phyloP scores from a whole-genome alignment of 2,888 invertebrate species.

The Mimachlamys varia region DNA sequence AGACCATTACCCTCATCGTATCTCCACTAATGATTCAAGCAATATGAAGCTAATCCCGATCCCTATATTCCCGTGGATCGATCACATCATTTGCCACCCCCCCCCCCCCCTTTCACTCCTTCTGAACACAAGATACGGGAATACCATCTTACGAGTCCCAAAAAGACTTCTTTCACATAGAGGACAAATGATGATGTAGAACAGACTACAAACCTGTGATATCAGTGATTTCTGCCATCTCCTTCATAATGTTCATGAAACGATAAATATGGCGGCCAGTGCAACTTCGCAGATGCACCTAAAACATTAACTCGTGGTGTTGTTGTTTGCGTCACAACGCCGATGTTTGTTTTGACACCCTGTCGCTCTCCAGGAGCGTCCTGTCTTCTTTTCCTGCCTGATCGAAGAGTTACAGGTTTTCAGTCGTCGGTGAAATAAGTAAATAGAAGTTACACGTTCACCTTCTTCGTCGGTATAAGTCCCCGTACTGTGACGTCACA shows the following conservation, averaged over 20 bases:
- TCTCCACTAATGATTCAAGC: too few species aligned
- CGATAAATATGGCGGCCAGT: constrained; percentile 16
- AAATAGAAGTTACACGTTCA: not conserved
- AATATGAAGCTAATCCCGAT: too few species aligned
- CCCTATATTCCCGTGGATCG: too few species aligned
- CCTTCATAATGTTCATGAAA: constrained; percentile 29
- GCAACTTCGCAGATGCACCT: constrained; percentile 30
- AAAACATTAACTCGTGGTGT: not conserved
- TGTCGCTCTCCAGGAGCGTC: not conserved
- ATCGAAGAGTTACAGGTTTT: not conserved
- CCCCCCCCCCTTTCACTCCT: too few species aligned
- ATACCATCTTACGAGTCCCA: not conserved
- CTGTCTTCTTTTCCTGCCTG: not conserved
- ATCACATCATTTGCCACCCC: too few species aligned
- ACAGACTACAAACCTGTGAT: not conserved
- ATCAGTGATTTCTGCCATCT: constrained; percentile 19
- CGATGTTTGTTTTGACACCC: not conserved
- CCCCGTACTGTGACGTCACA: constrained; percentile 34
- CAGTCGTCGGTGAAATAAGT: not conserved
- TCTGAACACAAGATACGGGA: too few species aligned
- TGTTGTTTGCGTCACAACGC: not conserved
- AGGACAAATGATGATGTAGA: not conserved
- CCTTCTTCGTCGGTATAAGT: not conserved
- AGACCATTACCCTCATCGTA: too few species aligned
- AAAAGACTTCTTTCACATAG: not conserved